Percentiles rank a stretch among this genome's conserved stretches.
phyloP scores from a whole-genome alignment of 2,113 vertebrate species.

The Corvus cornix region DNA sequence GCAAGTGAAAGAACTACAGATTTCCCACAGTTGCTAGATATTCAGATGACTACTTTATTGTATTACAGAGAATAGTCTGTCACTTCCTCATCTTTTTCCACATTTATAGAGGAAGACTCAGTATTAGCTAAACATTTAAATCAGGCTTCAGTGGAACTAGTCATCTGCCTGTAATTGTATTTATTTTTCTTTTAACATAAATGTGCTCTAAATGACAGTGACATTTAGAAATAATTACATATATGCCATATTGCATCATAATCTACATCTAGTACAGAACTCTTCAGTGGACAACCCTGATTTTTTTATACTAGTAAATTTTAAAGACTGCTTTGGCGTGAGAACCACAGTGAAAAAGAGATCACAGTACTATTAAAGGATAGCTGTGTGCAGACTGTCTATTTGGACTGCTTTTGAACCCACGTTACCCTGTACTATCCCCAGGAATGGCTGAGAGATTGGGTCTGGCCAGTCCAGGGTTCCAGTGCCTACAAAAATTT shows the following conservation, averaged over 20 bases:
- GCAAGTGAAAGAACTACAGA: not conserved
- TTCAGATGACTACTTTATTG: not conserved
- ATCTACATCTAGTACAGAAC: not conserved
- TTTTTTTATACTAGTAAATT: not conserved
- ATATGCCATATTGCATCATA: not conserved
- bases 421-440: not conserved
- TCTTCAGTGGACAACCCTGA: not conserved
- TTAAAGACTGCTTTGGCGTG: not conserved
- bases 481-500: not conserved
- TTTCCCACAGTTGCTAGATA: not conserved
- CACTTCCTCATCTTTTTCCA: not conserved
- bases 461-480: not conserved
- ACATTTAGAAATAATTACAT: not conserved
- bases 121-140: not conserved
- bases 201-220: not conserved
- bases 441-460: not conserved
- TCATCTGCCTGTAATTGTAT: not conserved
- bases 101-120: not conserved
- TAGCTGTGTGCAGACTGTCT: not conserved
- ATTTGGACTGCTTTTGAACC: not conserved
- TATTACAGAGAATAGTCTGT: not conserved
- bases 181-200: not conserved
- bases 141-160: not conserved
- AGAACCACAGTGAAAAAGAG: not conserved
- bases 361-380: not conserved